Conservation (phyloP, 2,797 vertebrate species). For the Lepilemur ruficaudatus region DNA sequence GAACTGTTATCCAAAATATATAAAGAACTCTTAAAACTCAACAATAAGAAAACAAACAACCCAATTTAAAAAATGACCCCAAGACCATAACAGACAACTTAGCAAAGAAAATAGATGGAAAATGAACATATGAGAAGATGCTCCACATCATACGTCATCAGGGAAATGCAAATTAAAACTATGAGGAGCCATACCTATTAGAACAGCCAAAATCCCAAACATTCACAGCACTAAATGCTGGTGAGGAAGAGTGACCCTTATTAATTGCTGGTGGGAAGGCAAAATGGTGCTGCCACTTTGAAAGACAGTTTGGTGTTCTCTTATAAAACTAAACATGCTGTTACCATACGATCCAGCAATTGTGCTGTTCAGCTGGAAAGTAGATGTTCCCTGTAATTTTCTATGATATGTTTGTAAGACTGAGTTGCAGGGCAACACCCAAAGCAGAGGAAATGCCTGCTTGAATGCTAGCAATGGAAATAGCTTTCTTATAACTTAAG, state of each 20-base stretch:
- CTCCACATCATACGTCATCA: not conserved
- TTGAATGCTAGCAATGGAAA: not conserved
- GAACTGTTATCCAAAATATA: not conserved
- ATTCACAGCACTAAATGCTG: not conserved
- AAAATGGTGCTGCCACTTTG: not conserved
- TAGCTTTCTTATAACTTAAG: not conserved
- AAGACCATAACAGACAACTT: too few species aligned
- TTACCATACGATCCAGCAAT: not conserved
- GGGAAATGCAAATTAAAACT: not conserved
- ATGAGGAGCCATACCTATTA: not conserved
- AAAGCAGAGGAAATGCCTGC: not conserved
- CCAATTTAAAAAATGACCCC: not conserved
- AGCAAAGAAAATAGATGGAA: not conserved
- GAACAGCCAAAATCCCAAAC: not conserved
- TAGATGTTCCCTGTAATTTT: not conserved
- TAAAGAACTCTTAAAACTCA: not conserved
- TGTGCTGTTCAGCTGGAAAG: not conserved
- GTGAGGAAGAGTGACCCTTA: not conserved
- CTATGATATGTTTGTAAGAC: not conserved
- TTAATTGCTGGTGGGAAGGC: not conserved
- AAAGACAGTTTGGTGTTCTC: not conserved
- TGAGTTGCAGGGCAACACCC: not conserved
- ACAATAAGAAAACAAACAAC: not conserved
- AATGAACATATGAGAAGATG: not conserved
- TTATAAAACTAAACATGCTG: not conserved